Base-by-base conservation (phyloP, 2,113 vertebrate species). In the Bettongia penicillata region DNA sequence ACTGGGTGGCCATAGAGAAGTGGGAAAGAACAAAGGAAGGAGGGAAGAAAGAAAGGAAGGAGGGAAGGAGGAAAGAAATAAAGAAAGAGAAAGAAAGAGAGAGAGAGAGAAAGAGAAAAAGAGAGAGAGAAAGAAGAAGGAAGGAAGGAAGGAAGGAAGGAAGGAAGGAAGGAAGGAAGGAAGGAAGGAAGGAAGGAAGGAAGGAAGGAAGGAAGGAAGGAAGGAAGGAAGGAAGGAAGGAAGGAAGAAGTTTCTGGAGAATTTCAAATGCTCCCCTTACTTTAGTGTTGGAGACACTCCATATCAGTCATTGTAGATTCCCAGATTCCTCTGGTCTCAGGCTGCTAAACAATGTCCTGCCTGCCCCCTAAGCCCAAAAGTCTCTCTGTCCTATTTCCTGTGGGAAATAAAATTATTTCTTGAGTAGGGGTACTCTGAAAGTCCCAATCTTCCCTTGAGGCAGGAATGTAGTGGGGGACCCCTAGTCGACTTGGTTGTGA, bases 21-120 rank as follows among this genome's bases (percentile, higher is more conserved):
- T 98, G 98, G 98, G 98, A 98, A 98, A 98, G 98, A 98, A 48
- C 48, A 51, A 51, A 11, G 51, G 51, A 51, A 51, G 51, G 51
- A 11, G 12, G 11, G 51, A 11, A 11, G 9, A 51, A 11, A 11
- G 51, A 11, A 51, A 11, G 51, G 51, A 11, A 16, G 19, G 4
- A 53, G 3, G 52, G 12, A 53, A 16, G 19, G 22, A 53, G 16
- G 52, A 22, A 53, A 16, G 19, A 53, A 53, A 14, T 8, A 51
- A 51, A 9, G 51, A 51, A 51, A 11, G 51, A 51, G 97, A 97
- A 98, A 98, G 97, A 11, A 11, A 90, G 14, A 84, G 97, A 97
- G 97, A 96, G 97, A 97, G 98, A 55, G 7, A 7, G 53, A 53
- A 7, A 6, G 53, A 55, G 26, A 97, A 97, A 98, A 98, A 97